phyloP scores from a whole-genome alignment of 2,797 vertebrate species.

The Caiman crocodilus region DNA sequence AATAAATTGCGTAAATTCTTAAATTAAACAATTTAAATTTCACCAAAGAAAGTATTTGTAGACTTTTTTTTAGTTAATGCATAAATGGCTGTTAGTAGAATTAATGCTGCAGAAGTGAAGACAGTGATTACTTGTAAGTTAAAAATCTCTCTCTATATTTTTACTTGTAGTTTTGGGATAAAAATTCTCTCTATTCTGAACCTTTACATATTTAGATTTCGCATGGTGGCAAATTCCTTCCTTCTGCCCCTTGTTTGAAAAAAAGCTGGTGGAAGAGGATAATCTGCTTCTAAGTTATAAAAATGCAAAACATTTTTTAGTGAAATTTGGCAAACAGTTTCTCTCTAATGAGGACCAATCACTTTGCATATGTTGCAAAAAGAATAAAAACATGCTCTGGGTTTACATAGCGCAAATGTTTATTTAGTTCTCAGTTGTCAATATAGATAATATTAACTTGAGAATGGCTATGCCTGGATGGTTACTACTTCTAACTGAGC shows the following conservation, averaged over 20 bases:
- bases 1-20: constrained; percentile 47
- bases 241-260: not conserved
- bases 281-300: constrained; percentile 31
- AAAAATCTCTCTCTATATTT: constrained; percentile 30
- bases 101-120: constrained; percentile 47
- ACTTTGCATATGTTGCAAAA: not conserved
- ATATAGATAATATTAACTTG: not conserved
- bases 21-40: constrained; percentile 52
- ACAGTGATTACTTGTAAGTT: not conserved
- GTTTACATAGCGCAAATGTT: not conserved
- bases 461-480: not conserved
- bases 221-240: not conserved
- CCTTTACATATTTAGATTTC: constrained; percentile 14
- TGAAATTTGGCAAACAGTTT: constrained; percentile 35
- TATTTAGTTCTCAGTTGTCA: not conserved
- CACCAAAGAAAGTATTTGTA: constrained; percentile 31
- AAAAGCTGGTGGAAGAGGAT: not conserved
- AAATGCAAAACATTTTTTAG: constrained; percentile 13
- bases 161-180: constrained; percentile 34
- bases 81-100: constrained; percentile 42
- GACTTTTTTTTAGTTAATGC: constrained; percentile 6
- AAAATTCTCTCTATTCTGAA: constrained; percentile 33
- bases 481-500: not conserved
- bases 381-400: constrained; percentile 26
- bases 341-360: not conserved